A percentile compares a stretch with the other conserved stretches of the same genome.
These are phyloP conservation scores for Zele albiditarsus DNA, from an alignment of 2,888 invertebrate genomes.

Conservation along the genomic window DNA sequence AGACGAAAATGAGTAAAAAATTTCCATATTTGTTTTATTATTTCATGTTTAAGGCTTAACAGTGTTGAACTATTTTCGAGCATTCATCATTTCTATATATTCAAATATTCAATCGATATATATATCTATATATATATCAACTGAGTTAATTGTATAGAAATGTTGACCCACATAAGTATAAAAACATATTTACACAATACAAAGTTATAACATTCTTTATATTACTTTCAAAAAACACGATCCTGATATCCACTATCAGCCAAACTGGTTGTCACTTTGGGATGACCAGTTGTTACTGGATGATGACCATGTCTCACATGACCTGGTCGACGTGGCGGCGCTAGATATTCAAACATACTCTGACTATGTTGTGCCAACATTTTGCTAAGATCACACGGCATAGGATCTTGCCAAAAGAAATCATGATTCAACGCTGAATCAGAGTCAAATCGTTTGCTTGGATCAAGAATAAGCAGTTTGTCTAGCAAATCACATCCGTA, in stretches of 20 bases:
- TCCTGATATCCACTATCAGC: conserved; percentile 91
- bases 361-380: conserved; percentile 93
- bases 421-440: conserved; percentile 97
- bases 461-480: conserved; percentile 92
- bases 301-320: conserved; percentile 83
- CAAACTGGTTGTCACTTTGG: conserved; percentile 75
- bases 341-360: conserved; percentile 96
- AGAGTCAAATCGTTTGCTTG: conserved; percentile 89
- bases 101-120: too few relatives aligned
- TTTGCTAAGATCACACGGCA: conserved; percentile 92
- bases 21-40: too few relatives aligned
- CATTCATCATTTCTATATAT: too few relatives aligned
- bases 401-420: conserved; percentile 98
- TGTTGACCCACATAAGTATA: not conserved
- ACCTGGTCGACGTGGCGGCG: conserved; percentile 82
- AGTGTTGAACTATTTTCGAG: too few relatives aligned
- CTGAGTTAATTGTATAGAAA: too few relatives aligned
- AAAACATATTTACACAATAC: not conserved
- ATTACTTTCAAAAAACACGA: conserved; percentile 80
- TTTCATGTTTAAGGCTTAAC: too few relatives aligned
- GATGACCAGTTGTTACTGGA: conserved; percentile 73
- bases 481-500: conserved; percentile 95
- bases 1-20: too few relatives aligned
- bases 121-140: too few relatives aligned
- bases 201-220: not conserved